Conservation (phyloP, 2,113 vertebrate genomes). For the Siniperca chuatsi region DNA sequence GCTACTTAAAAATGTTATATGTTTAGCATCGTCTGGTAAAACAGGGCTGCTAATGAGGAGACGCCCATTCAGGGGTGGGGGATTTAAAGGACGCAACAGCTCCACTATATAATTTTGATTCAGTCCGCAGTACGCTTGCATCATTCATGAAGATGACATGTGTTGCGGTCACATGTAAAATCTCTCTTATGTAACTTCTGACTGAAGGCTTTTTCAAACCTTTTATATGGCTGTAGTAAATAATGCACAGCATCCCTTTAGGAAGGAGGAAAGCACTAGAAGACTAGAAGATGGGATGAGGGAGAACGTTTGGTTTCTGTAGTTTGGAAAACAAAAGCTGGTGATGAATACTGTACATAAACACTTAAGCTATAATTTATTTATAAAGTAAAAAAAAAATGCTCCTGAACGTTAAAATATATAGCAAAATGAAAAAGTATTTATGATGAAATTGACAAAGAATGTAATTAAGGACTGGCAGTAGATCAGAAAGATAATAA, state of each 20-base stretch:
- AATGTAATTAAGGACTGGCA: not conserved
- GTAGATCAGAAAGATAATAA: too few relatives aligned
- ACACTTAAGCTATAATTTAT: too few relatives aligned
- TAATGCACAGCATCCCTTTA: conserved; percentile 28
- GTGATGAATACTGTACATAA: too few relatives aligned
- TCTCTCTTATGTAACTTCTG: conserved; percentile 17
- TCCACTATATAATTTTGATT: not conserved
- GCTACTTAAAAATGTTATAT: too few relatives aligned
- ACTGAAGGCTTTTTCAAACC: conserved; percentile 36
- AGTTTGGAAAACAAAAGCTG: not conserved
- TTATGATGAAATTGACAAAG: too few relatives aligned
- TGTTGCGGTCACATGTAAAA: conserved; percentile 11
- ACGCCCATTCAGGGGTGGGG: too few relatives aligned
- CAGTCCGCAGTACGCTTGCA: not conserved
- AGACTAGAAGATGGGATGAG: not conserved
- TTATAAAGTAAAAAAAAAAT: not conserved
- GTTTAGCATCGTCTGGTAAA: not conserved
- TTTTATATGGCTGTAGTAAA: conserved; percentile 34
- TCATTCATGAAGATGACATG: conserved; percentile 13
- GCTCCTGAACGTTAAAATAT: not conserved
- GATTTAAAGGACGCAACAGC: not conserved
- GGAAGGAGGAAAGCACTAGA: not conserved
- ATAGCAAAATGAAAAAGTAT: not conserved
- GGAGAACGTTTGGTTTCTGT: not conserved
- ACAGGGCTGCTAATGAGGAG: too few relatives aligned